phyloP scores from a whole-genome alignment of 2,113 vertebrate species.

The Tachysurus fulvidraco region DNA sequence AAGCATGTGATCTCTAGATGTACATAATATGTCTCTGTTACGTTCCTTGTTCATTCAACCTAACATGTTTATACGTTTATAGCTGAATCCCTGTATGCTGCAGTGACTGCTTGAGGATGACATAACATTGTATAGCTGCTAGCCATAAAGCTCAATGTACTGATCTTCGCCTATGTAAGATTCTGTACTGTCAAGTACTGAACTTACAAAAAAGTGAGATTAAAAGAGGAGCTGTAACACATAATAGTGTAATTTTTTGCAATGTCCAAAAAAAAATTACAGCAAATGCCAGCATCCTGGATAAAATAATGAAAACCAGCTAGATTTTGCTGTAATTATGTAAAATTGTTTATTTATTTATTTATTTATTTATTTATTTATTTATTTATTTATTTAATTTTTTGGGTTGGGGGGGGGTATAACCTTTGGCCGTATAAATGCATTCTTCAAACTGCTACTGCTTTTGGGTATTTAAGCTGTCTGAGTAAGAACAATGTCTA shows the following conservation, averaged over 20 bases:
- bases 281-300: background rate
- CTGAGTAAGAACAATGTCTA: slow-evolving; percentile 3
- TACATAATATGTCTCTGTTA: slow-evolving; percentile 39
- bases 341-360: background rate
- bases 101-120: slow-evolving; percentile 37
- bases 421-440: slow-evolving; percentile 10
- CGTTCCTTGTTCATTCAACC: slow-evolving; percentile 34
- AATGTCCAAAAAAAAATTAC: background rate
- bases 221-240: background rate
- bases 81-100: slow-evolving; percentile 6
- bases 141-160: slow-evolving; percentile 6
- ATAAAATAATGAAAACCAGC: background rate
- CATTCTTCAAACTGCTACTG: background rate
- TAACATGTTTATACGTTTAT: slow-evolving; percentile 27
- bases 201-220: background rate
- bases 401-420: slow-evolving; percentile 5
- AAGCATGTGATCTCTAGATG: slow-evolving; percentile 28
- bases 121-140: slow-evolving; percentile 3
- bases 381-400: background rate
- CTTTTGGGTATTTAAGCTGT: background rate
- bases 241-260: slow-evolving; percentile 17
- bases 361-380: background rate
- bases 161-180: background rate
- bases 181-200: background rate
- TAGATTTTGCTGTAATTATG: background rate